phyloP scores from a whole-genome alignment of 2,888 invertebrate species.

The Chymomyza caudatula region DNA sequence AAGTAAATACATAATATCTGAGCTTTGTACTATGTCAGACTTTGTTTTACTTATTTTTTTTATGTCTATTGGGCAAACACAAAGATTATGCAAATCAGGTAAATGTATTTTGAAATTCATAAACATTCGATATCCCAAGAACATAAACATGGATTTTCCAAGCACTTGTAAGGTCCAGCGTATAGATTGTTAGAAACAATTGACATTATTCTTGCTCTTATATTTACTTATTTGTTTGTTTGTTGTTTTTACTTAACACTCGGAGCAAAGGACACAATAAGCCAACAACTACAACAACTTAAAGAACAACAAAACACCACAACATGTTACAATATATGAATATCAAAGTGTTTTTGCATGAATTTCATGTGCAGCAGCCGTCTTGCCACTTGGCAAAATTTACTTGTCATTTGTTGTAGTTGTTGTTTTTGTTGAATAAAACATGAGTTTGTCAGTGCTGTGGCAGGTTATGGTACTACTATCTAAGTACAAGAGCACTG shows the following conservation, averaged over 20 bases:
- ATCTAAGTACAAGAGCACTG: background rate
- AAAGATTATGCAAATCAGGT: constrained; percentile 59
- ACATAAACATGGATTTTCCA: constrained; percentile 18
- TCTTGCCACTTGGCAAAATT: constrained; percentile 30
- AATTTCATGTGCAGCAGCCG: constrained; percentile 25
- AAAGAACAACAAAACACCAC: background rate
- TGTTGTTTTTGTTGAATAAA: constrained; percentile 31
- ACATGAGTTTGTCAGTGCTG: constrained; percentile 21
- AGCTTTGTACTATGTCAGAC: background rate
- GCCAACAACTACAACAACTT: background rate
- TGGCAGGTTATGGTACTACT: background rate
- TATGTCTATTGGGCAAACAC: constrained; percentile 31
- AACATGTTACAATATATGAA: constrained; percentile 26
- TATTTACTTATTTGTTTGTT: background rate
- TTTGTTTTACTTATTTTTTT: constrained; percentile 9
- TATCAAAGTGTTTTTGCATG: constrained; percentile 46
- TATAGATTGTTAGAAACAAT: background rate
- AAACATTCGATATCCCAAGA: constrained; percentile 62
- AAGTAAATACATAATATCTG: background rate
- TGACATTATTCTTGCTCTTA: background rate
- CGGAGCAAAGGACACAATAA: constrained; percentile 13
- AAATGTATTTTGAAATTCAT: constrained; percentile 53
- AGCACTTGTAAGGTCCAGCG: background rate
- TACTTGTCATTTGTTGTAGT: constrained; percentile 35
- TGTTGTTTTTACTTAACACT: constrained; percentile 18